These are phyloP conservation scores for Aphidius ervi DNA, from an alignment of 1,140 invertebrate species.

Conservation along the genomic window DNA sequence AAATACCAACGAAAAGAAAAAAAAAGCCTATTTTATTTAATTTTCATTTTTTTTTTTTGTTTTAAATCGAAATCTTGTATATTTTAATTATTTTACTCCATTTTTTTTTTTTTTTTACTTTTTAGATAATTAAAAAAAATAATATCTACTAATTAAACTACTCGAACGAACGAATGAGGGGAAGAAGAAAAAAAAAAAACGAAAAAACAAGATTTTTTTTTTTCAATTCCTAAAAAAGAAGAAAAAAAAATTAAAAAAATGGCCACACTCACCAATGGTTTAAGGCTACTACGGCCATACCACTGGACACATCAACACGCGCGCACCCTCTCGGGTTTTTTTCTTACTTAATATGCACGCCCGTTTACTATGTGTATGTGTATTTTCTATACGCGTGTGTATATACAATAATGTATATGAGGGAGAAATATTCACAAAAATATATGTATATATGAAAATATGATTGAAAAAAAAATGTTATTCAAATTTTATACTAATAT, in stretches of 20 bases:
- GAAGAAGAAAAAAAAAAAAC: not conserved
- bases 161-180: not conserved
- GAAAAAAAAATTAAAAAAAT: constrained; percentile 16
- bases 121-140: not conserved
- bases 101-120: no score
- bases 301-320: constrained; percentile 35
- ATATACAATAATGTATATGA: not conserved
- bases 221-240: not conserved
- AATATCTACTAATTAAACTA: not conserved
- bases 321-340: constrained; percentile 45
- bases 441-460: not conserved
- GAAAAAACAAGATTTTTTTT: constrained; percentile 7
- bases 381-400: not conserved
- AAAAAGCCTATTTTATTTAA: no score
- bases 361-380: constrained; percentile 1
- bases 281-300: constrained; percentile 15
- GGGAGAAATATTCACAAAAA: constrained; percentile 7
- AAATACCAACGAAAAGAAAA: no score
- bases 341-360: constrained; percentile 19
- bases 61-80: no score
- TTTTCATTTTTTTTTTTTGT: no score
- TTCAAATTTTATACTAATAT: no score
- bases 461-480: not conserved
- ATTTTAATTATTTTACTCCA: no score
- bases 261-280: constrained; percentile 17